These are phyloP conservation scores for Balaenoptera acutorostrata DNA, from an alignment of 2,113 vertebrate species.

Conservation along the genomic window DNA sequence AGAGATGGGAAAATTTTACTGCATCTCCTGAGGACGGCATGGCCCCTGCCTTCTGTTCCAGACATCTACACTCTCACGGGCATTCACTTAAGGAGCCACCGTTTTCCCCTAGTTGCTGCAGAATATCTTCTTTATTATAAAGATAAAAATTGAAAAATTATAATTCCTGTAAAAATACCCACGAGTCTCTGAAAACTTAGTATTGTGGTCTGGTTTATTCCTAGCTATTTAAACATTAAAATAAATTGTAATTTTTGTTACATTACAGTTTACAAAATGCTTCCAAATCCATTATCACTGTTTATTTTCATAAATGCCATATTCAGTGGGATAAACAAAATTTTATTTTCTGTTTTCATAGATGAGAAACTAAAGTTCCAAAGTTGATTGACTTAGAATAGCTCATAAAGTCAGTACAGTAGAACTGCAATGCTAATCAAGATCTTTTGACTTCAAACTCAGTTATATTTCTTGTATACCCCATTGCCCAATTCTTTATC, in stretches of 20 bases:
- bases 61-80: fast-evolving
- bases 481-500: neutral
- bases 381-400: neutral
- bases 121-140: neutral
- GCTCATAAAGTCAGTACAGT: neutral
- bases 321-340: neutral
- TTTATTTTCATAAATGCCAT: neutral
- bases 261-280: neutral
- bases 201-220: neutral
- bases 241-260: neutral
- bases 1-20: neutral
- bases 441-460: neutral
- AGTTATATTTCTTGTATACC: neutral
- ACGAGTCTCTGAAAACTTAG: neutral
- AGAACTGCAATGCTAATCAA: neutral
- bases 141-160: neutral
- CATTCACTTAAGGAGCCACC: neutral
- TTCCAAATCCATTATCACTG: neutral
- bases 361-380: neutral
- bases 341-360: neutral
- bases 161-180: neutral
- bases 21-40: neutral
- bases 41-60: neutral
- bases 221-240: neutral
- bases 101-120: neutral